Base-by-base conservation (phyloP, 2,888 invertebrate genomes). In the Lucinisca nassula region DNA sequence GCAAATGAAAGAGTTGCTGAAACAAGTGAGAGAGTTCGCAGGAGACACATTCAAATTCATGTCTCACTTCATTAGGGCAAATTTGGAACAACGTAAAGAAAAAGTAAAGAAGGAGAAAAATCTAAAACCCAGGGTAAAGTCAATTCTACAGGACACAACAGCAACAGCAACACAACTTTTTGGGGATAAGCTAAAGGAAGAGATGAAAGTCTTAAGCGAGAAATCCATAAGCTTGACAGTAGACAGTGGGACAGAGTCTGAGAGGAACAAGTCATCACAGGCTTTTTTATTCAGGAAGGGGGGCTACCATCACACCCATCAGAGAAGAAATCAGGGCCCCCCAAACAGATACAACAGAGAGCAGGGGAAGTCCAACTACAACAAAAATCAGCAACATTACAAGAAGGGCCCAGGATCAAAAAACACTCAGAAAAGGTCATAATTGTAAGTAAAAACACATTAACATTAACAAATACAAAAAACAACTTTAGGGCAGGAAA, bases 401-500 rank as follows among this genome's bases (percentile, higher is more conserved):
- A 51, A 51, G 21, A 51, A 51, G 21, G 51, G 51, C 4, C 51
- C 21, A 4, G 51, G 51, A 3, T 8, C 51, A 51, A 51, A 51
- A n/a, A 21, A 12, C 51, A 21, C 37, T 12, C 12, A n/a, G n/a
- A 32, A 61, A 10, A 77, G 14, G 27, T 6, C 12, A 27, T 35
- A 67, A 67, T 17, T 10, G 35, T 35, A 14, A 67, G 67, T 35
- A 67, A 10, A 14, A 17, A 17, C 1, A 8, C n/a, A 35, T 4
- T 35, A 1, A 67, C 32, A 30, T 12, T 67, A 35, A 3, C 21
- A 58, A 77, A 77, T n/a, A 58, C 55, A n/a, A 27, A 17, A 24
- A 21, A 77, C 58, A 55, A 77, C 27, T 77, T 77, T 27, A n/a
- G 27, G 2, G 77, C 77, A 27, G 77, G 77, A 0, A 77, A 77